Percentiles rank a stretch among this genome's conserved stretches.
phyloP scores from a whole-genome alignment of 2,888 invertebrate species.

The Acanthosoma haemorrhoidale region DNA sequence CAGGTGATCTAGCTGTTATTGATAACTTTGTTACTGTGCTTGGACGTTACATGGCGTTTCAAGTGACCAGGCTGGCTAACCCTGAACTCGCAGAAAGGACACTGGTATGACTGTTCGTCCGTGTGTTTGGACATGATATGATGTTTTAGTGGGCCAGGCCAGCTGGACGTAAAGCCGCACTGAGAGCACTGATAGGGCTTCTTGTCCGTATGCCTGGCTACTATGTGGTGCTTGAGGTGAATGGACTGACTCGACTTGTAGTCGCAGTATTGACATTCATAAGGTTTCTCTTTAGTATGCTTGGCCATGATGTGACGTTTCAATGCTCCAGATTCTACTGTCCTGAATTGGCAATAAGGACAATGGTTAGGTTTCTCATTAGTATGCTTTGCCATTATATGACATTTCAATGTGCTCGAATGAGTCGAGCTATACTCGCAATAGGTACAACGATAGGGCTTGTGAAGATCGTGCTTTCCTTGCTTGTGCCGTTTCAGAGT shows the following conservation, averaged over 20 bases:
- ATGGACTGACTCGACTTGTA: not conserved
- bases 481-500: not conserved
- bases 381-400: slow-evolving; percentile 9
- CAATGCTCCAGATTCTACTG: not conserved
- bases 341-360: not conserved
- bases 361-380: slow-evolving; percentile 4
- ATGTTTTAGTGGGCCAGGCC: not conserved
- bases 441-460: not conserved
- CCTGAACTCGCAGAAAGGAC: slow-evolving; percentile 1
- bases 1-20: no score
- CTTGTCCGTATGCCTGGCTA: not conserved
- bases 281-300: slow-evolving; percentile 4
- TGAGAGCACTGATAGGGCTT: not conserved
- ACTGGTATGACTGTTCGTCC: not conserved
- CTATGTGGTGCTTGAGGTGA: not conserved
- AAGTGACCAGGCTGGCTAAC: not conserved
- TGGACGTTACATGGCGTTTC: not conserved
- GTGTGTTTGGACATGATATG: not conserved
- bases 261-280: not conserved
- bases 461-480: not conserved
- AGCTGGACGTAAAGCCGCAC: not conserved
- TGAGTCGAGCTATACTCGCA: not conserved
- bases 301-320: not conserved
- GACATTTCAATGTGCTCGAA: not conserved
- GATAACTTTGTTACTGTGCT: no score